phyloP scores from a whole-genome alignment of 2,888 invertebrate species.

The Heliconius sara region DNA sequence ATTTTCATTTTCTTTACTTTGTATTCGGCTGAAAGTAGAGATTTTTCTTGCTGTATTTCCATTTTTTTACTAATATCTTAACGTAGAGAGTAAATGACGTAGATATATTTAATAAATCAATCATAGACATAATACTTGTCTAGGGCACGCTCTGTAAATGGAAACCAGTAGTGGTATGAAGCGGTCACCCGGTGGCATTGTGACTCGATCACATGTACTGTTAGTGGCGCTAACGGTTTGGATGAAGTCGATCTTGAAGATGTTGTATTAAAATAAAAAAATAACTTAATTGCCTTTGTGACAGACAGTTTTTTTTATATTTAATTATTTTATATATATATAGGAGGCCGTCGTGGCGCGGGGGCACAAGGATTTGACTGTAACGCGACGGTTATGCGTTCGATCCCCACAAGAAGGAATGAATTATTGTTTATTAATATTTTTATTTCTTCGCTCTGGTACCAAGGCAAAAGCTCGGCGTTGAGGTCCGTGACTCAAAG shows the following conservation, averaged over 20 bases:
- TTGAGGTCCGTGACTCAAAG: too few species aligned
- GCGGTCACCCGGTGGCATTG: conserved; percentile 54
- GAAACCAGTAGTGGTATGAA: conserved; percentile 45
- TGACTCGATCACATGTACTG: conserved; percentile 63
- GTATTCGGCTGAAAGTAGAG: too few species aligned
- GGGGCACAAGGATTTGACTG: too few species aligned
- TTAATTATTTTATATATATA: too few species aligned
- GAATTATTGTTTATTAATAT: too few species aligned
- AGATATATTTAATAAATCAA: conserved; percentile 41
- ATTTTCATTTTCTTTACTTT: too few species aligned
- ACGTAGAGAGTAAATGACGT: conserved; percentile 36
- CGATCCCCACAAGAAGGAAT: too few species aligned
- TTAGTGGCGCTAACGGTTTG: conserved; percentile 66
- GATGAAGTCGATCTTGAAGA: conserved; percentile 46
- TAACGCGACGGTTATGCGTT: too few species aligned
- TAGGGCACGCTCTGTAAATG: conserved; percentile 47
- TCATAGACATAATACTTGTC: conserved; percentile 45
- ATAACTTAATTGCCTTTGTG: conserved; percentile 30
- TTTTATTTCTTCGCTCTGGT: too few species aligned
- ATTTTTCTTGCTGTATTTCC: neutral
- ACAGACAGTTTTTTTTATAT: neutral
- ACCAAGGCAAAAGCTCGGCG: too few species aligned
- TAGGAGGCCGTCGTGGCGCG: too few species aligned
- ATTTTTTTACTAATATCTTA: conserved; percentile 5
- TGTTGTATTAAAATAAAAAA: conserved; percentile 41